These are phyloP conservation scores for Aphelocoma californica DNA, from an alignment of 2,797 vertebrate genomes.

Conservation along the genomic window DNA sequence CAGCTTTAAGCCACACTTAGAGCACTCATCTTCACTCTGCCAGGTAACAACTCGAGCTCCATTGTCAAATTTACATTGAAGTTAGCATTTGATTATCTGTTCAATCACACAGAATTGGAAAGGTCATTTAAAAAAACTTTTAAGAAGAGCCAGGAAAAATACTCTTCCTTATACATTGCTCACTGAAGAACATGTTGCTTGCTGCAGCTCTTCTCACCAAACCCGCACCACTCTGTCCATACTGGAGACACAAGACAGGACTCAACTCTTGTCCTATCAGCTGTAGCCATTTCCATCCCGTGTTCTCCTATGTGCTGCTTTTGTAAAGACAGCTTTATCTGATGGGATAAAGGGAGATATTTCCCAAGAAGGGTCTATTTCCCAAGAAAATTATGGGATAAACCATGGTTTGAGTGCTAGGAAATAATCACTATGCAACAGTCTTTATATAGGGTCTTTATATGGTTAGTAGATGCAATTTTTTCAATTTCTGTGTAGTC, in stretches of 20 bases:
- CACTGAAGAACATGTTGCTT: neutral
- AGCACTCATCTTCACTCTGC: neutral
- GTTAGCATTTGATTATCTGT: neutral
- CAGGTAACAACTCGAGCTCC: neutral
- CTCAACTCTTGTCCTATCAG: neutral
- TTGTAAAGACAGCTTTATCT: neutral
- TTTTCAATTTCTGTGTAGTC: neutral
- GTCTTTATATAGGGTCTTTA: neutral
- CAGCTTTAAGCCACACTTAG: neutral
- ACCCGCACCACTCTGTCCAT: rapidly evolving
- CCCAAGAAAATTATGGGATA: neutral
- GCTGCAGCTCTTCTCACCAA: neutral
- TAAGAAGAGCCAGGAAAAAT: neutral
- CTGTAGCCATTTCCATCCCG: neutral
- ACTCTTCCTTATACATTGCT: neutral
- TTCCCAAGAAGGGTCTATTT: neutral
- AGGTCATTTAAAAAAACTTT: neutral
- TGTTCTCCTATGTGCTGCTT: neutral
- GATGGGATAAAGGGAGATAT: neutral
- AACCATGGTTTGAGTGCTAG: neutral
- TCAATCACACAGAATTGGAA: neutral
- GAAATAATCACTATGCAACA: neutral
- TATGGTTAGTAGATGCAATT: neutral
- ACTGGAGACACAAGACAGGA: neutral
- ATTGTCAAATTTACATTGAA: neutral